A percentile compares a stretch with the other conserved stretches of the same genome.
Conservation (phyloP, 2,797 vertebrate species). For the Leptoclinus maculatus region DNA sequence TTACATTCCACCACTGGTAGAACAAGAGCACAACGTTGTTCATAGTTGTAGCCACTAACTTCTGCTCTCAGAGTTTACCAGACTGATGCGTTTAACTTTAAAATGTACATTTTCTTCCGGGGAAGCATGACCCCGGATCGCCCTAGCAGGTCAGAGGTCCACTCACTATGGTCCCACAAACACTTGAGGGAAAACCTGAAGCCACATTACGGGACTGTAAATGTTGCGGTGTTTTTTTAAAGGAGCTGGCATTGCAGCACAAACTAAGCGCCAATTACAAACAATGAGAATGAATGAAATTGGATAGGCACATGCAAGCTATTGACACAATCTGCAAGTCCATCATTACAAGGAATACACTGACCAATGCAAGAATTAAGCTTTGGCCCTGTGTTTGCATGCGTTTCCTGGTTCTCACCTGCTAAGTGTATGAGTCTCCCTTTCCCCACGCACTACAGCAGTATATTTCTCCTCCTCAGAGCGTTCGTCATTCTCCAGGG, state of each 20-base stretch:
- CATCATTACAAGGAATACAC: background rate
- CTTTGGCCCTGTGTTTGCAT: background rate
- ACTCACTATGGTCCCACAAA: no score
- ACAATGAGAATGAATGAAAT: background rate
- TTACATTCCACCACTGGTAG: background rate
- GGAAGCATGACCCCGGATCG: no score
- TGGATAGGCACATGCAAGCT: background rate
- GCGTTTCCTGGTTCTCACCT: slow-evolving; percentile 83
- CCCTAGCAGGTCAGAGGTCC: no score
- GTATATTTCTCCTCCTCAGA: slow-evolving; percentile 99
- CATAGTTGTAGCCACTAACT: no score
- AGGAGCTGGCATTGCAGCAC: slow-evolving; percentile 3
- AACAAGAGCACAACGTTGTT: background rate
- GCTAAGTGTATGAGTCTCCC: slow-evolving; percentile 89
- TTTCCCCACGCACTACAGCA: slow-evolving; percentile 93
- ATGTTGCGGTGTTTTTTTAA: background rate
- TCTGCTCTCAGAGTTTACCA: no score
- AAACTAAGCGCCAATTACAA: slow-evolving; percentile 5
- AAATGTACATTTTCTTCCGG: no score
- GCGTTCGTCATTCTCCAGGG: slow-evolving; percentile 97
- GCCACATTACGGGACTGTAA: background rate
- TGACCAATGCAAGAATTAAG: background rate
- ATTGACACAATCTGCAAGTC: background rate
- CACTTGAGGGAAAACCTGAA: no score
- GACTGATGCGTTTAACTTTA: no score